Percentiles rank a stretch among this genome's conserved stretches.
These are phyloP conservation scores for Spea hammondii DNA, from an alignment of 2,797 vertebrate species.

Conservation along the genomic window DNA sequence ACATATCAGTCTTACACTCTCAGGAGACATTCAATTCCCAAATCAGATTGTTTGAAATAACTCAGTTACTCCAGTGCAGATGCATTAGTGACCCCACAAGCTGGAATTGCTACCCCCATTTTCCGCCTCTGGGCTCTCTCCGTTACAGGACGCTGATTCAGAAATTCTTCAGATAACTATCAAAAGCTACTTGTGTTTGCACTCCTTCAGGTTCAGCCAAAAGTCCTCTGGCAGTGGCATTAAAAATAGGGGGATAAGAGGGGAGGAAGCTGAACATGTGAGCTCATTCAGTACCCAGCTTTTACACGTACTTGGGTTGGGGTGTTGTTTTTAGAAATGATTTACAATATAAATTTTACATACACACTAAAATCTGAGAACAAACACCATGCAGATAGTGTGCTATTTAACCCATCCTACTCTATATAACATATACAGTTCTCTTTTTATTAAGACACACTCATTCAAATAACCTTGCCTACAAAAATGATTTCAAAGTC, in stretches of 20 bases:
- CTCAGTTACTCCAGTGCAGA: constrained; percentile 48
- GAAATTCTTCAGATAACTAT: constrained; percentile 52
- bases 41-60: constrained; percentile 52
- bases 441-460: too few species aligned
- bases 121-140: constrained; percentile 38
- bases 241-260: constrained; percentile 8
- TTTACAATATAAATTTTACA: too few species aligned
- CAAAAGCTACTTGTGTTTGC: constrained; percentile 49
- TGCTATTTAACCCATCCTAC: too few species aligned
- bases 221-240: constrained; percentile 44
- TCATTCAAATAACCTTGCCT: too few species aligned
- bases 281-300: not conserved
- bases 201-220: constrained; percentile 47
- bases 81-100: constrained; percentile 50
- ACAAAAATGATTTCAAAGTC: too few species aligned
- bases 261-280: constrained; percentile 10
- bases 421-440: too few species aligned
- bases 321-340: too few species aligned
- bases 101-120: constrained; percentile 40
- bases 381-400: too few species aligned
- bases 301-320: too few species aligned
- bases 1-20: constrained; percentile 41
- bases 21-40: constrained; percentile 43
- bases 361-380: too few species aligned
- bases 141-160: constrained; percentile 50